Percentiles rank a stretch among this genome's conserved stretches.
phyloP scores from a whole-genome alignment of 2,113 vertebrate genomes.

The Pantherophis guttatus region DNA sequence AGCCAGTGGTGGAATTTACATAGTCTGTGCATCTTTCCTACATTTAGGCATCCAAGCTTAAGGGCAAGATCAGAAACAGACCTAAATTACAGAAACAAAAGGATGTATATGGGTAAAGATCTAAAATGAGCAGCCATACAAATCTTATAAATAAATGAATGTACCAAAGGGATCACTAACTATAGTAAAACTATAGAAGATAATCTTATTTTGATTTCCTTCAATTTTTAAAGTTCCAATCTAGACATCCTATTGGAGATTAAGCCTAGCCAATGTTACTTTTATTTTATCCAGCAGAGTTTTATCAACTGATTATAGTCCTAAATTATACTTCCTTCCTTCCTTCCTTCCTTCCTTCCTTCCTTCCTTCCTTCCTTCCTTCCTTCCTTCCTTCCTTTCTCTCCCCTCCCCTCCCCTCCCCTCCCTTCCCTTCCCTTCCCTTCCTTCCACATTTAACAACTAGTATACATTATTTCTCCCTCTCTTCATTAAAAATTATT shows the following conservation, averaged over 20 bases:
- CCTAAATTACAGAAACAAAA: background rate
- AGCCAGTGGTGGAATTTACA: background rate
- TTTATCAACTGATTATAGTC: background rate
- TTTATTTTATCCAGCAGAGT: rapidly evolving
- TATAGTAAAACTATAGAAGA: background rate
- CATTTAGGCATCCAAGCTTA: background rate
- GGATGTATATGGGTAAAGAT: background rate
- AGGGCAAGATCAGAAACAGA: background rate
- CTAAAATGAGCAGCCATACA: background rate
- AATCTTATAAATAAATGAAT: background rate
- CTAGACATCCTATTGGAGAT: background rate
- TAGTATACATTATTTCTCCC: slow-evolving; percentile 49
- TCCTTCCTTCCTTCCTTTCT: no score
- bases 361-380: no score
- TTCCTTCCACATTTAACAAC: slow-evolving; percentile 30
- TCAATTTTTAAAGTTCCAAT: background rate
- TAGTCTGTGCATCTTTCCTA: background rate
- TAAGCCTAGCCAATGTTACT: background rate
- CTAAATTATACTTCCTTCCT: slow-evolving; percentile 21
- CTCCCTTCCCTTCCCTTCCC: background rate
- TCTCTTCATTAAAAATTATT: slow-evolving; percentile 61
- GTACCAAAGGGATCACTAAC: background rate
- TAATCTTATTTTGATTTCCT: background rate
- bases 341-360: no score
- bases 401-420: no score